Evolutionary conservation across 2,888 invertebrate genomes (phyloP).

Genomic region (Helleia helle): DNA sequence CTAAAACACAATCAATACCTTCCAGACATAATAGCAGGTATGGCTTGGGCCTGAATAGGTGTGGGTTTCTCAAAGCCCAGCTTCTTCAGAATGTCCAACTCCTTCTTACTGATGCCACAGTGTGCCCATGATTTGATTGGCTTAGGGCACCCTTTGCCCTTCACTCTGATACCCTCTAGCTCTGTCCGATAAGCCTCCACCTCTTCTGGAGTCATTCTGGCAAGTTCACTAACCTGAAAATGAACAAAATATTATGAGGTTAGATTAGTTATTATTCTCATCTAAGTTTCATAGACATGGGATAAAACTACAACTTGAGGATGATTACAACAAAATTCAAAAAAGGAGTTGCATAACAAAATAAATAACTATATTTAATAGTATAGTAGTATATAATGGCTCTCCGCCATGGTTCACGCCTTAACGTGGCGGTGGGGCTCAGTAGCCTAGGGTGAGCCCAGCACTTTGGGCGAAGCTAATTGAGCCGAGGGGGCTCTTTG

Average conservation of each 20-base stretch:
- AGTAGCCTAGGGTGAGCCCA: too few relatives aligned
- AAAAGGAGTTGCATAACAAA: too few relatives aligned
- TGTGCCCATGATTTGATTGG: conserved; percentile 98
- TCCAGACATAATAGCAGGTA: conserved; percentile 97
- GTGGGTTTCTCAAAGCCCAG: conserved; percentile 96
- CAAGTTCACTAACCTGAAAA: conserved; percentile 92
- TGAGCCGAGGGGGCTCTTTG: too few relatives aligned
- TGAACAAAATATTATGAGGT: background rate
- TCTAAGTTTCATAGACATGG: too few relatives aligned
- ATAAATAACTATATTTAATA: too few relatives aligned
- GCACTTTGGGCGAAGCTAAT: too few relatives aligned
- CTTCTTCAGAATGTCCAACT: conserved; percentile 92
- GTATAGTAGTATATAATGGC: too few relatives aligned
- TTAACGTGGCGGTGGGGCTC: too few relatives aligned
- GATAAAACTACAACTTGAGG: too few relatives aligned
- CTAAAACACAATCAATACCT: too few relatives aligned
- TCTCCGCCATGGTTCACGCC: too few relatives aligned
- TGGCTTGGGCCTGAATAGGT: conserved; percentile 98
- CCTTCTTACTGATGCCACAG: conserved; percentile 96
- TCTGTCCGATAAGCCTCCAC: conserved; percentile 90
- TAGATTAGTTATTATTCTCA: background rate
- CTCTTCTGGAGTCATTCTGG: conserved; percentile 90
- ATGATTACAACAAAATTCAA: too few relatives aligned
- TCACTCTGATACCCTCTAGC: conserved; percentile 95
- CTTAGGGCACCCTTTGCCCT: conserved; percentile 97